A percentile compares a stretch with the other conserved stretches of the same genome.
Conservation (phyloP, 2,888 invertebrate species). For the Calliopum simillimum region DNA sequence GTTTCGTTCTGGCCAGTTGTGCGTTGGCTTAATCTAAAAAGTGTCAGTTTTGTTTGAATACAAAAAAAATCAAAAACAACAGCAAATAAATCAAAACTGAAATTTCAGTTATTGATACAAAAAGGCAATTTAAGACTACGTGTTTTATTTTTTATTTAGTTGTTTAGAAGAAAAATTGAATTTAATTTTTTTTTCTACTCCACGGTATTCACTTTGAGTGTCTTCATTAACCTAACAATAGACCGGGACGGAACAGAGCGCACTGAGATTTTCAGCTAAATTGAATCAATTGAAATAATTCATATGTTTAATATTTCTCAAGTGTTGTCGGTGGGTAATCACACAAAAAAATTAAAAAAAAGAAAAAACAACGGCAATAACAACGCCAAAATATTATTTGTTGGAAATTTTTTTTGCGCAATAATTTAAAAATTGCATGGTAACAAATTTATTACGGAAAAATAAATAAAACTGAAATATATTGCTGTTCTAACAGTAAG, state of each 20-base stretch:
- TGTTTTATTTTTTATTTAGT: not conserved
- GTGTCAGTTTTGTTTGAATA: constrained; percentile 19
- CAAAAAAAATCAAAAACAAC: not conserved
- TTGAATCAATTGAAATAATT: constrained; percentile 12
- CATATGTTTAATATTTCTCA: constrained; percentile 6
- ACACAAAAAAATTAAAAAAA: not conserved
- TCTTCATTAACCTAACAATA: not conserved
- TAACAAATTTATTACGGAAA: too few relatives aligned
- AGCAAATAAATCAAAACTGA: not conserved
- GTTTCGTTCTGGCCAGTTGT: constrained; percentile 19
- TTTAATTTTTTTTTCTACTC: too few relatives aligned
- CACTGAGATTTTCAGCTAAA: not conserved
- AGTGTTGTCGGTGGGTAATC: not conserved
- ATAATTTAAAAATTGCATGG: too few relatives aligned
- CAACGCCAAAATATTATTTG: too few relatives aligned
- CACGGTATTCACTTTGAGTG: not conserved
- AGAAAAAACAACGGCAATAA: too few relatives aligned
- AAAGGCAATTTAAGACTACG: not conserved
- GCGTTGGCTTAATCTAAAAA: constrained; percentile 2
- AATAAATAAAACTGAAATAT: not conserved
- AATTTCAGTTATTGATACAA: not conserved
- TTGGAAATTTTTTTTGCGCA: too few relatives aligned
- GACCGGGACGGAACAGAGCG: not conserved
- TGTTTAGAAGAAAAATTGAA: too few relatives aligned
- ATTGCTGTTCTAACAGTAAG: not conserved